Conservation (phyloP, 2,797 vertebrate genomes). For the Lepus townsendii region DNA sequence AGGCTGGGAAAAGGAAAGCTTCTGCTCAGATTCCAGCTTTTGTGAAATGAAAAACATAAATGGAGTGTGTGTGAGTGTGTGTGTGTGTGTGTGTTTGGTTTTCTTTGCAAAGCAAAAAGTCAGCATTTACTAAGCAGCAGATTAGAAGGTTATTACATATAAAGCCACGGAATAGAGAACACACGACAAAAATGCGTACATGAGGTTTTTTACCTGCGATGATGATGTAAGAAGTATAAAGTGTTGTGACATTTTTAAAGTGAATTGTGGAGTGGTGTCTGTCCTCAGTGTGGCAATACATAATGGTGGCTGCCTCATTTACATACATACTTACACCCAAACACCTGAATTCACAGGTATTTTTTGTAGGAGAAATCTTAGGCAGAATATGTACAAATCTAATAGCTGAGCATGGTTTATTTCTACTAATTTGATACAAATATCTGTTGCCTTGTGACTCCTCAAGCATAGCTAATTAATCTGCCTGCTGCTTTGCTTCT, state of each 20-base stretch:
- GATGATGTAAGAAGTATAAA: neutral
- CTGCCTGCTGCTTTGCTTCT: neutral
- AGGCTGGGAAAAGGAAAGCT: neutral
- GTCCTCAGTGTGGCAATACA: neutral
- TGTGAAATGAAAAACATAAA: neutral
- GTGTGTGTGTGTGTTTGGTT: neutral
- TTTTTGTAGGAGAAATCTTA: constrained; percentile 34
- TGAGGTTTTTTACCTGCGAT: neutral
- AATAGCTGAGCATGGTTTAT: neutral
- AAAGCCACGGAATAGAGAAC: neutral
- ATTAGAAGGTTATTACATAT: neutral
- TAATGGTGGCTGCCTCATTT: neutral
- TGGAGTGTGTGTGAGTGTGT: neutral
- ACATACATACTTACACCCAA: neutral
- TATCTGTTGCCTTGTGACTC: neutral
- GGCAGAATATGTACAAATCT: neutral
- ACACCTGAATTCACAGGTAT: neutral
- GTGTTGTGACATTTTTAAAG: neutral
- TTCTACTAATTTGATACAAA: neutral
- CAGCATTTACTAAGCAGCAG: neutral
- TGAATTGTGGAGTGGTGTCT: neutral
- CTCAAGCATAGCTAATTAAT: neutral
- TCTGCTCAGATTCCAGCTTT: neutral
- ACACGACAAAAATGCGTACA: neutral
- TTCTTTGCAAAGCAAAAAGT: neutral